Conservation (phyloP, 2,888 invertebrate genomes). For the Drosophila cracens region DNA sequence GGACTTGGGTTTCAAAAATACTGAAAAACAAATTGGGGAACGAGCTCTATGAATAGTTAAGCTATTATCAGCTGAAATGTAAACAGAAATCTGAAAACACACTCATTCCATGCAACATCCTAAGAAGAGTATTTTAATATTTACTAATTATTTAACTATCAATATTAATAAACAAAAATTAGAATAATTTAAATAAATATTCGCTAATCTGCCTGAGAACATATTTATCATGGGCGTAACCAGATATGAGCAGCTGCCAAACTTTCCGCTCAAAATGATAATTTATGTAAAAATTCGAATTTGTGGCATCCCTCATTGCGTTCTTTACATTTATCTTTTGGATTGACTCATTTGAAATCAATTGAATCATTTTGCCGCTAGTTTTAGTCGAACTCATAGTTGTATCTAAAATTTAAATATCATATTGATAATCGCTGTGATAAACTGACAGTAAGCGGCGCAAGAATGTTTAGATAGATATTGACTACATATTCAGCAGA, state of each 20-base stretch:
- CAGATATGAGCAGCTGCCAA: background rate
- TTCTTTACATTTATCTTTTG: background rate
- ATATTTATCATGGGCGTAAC: background rate
- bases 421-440: background rate
- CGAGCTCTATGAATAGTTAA: background rate
- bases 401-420: background rate
- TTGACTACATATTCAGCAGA: background rate
- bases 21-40: slow-evolving; percentile 20
- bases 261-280: background rate
- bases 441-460: no score
- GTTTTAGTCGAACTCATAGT: background rate
- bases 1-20: slow-evolving; percentile 45
- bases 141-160: background rate
- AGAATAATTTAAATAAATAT: background rate
- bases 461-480: no score
- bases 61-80: background rate
- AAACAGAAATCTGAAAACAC: background rate
- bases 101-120: background rate
- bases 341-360: background rate
- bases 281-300: background rate
- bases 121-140: background rate
- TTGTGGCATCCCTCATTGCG: background rate
- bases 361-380: background rate
- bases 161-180: background rate
- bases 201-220: background rate